These are phyloP conservation scores for Drosophila littoralis DNA, from an alignment of 1,140 invertebrate species.

Conservation along the genomic window DNA sequence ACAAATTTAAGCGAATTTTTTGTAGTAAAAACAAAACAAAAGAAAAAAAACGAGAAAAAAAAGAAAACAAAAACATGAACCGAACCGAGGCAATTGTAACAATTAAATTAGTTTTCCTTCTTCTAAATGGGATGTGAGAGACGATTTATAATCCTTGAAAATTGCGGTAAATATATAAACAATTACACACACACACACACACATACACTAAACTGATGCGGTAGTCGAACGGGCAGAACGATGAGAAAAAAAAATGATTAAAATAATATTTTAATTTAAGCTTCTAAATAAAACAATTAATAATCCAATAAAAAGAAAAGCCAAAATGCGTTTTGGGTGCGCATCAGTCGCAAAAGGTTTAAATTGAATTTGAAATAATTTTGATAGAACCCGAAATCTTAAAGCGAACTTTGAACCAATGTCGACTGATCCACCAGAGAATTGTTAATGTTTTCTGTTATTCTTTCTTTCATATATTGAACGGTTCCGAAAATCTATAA, in stretches of 20 bases:
- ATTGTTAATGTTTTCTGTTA: not conserved
- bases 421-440: conserved; percentile 16
- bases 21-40: conserved; percentile 61
- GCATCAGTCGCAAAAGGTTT: conserved; percentile 24
- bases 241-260: conserved; percentile 67
- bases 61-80: conserved; percentile 44
- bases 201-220: conserved; percentile 66
- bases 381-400: not conserved
- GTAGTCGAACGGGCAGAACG: conserved; percentile 64
- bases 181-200: conserved; percentile 34
- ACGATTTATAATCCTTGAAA: conserved; percentile 54
- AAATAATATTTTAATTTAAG: conserved; percentile 82
- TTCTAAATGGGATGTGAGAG: conserved; percentile 43
- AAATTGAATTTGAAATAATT: not conserved
- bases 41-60: conserved; percentile 38
- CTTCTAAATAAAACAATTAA: conserved; percentile 82
- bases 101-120: conserved; percentile 59
- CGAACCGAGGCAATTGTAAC: conserved; percentile 58
- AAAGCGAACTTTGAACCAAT: conserved; percentile 17
- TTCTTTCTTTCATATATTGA: not conserved
- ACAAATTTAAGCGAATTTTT: conserved; percentile 68
- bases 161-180: conserved; percentile 56
- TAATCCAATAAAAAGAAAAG: conserved; percentile 72
- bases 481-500: too few species aligned
- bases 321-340: conserved; percentile 21